Percentiles rank a stretch among this genome's conserved stretches.
Conservation (phyloP, 1,140 invertebrate species). For the Panagrolaimus sp. region DNA sequence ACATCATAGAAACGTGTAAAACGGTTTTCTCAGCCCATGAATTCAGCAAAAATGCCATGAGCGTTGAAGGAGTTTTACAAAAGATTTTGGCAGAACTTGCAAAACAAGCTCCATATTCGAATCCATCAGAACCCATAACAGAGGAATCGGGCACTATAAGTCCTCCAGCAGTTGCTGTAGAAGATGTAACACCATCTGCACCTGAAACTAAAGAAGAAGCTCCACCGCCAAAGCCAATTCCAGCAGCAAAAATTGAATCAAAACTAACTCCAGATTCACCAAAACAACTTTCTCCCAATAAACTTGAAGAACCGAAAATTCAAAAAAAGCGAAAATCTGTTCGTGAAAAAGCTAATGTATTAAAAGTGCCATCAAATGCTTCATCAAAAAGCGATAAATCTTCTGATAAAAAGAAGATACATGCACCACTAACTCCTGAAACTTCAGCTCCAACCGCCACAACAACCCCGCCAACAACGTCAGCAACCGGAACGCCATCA, state of each 20-base stretch:
- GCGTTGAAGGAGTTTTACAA: constrained; percentile 52
- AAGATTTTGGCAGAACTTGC: constrained; percentile 50
- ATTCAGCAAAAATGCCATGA: constrained; percentile 49
- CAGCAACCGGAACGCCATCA: neutral
- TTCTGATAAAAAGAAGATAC: neutral
- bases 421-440: neutral
- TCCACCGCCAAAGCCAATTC: neutral
- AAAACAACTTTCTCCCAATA: neutral
- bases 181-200: too few species aligned
- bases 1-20: constrained; percentile 51
- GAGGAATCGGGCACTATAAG: constrained; percentile 44
- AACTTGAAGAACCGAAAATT: neutral
- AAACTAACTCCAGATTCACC: too few species aligned
- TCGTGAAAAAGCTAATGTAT: neutral
- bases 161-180: constrained; percentile 26
- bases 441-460: neutral
- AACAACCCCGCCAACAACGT: too few species aligned
- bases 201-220: too few species aligned
- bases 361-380: constrained; percentile 9
- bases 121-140: constrained; percentile 38
- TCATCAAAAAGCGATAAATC: constrained; percentile 5
- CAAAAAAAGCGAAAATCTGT: neutral
- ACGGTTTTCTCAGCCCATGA: constrained; percentile 43
- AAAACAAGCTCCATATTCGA: constrained; percentile 30
- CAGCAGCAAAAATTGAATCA: neutral